phyloP scores from a whole-genome alignment of 2,888 invertebrate species.

The Anarsia innoxiella region DNA sequence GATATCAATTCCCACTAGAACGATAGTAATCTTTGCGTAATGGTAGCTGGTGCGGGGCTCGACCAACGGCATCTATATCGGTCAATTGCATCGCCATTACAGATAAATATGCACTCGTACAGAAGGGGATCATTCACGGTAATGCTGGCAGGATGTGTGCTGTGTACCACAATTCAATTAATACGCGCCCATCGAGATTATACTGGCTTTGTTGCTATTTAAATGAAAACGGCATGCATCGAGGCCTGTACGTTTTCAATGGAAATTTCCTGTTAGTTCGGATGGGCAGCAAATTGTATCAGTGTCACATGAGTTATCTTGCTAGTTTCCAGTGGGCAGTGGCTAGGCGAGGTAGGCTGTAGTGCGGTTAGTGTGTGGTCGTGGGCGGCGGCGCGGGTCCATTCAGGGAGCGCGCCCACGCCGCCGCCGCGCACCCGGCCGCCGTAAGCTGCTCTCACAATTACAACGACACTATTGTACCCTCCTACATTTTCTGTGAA shows the following conservation, averaged over 20 bases:
- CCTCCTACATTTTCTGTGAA: conserved; percentile 34
- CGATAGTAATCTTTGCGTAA: background rate
- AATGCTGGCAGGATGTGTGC: background rate
- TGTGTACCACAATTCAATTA: conserved; percentile 5
- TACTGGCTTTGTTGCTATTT: background rate
- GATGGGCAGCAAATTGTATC: conserved; percentile 33
- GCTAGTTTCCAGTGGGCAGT: conserved; percentile 31
- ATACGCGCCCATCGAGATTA: conserved; percentile 9
- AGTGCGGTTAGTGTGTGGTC: conserved; percentile 28
- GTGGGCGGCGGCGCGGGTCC: conserved; percentile 50
- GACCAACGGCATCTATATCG: conserved; percentile 10
- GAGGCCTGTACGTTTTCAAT: conserved; percentile 18
- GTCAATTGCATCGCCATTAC: conserved; percentile 16
- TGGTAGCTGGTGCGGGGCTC: background rate
- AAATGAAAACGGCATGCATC: conserved; percentile 4
- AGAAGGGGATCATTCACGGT: background rate
- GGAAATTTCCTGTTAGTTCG: conserved; percentile 17
- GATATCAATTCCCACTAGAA: conserved; percentile 9
- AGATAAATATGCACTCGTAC: conserved; percentile 6
- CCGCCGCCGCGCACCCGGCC: conserved; percentile 45
- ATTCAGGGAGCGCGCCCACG: conserved; percentile 47
- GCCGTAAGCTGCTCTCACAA: conserved; percentile 44
- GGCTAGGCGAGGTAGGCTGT: conserved; percentile 14
- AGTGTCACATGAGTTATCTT: conserved; percentile 35
- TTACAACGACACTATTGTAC: conserved; percentile 41